phyloP scores from a whole-genome alignment of 2,888 invertebrate species.

The Bursaphelenchus okinawaensis region DNA sequence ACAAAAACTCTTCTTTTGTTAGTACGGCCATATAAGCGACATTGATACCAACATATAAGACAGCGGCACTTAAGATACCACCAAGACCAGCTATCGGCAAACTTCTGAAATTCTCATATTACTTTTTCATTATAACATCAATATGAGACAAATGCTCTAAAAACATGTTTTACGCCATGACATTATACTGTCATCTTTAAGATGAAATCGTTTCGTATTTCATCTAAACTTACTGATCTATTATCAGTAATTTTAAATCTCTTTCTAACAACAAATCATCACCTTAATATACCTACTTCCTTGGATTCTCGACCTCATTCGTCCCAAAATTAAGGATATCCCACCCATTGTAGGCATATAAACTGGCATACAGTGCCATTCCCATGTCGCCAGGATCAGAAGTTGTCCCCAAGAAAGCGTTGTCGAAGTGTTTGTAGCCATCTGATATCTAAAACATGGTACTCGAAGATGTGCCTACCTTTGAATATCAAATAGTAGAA shows the following conservation, averaged over 20 bases:
- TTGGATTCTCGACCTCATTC: slow-evolving; percentile 49
- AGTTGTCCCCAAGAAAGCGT: slow-evolving; percentile 35
- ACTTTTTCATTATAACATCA: too few species aligned
- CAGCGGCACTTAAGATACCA: slow-evolving; percentile 41
- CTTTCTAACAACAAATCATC: too few species aligned
- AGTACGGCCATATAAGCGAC: slow-evolving; percentile 83
- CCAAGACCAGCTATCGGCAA: slow-evolving; percentile 45
- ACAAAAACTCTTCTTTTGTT: slow-evolving; percentile 65
- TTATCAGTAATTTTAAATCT: too few species aligned
- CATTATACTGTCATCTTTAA: too few species aligned
- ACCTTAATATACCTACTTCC: too few species aligned
- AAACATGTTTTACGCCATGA: too few species aligned
- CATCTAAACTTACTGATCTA: background rate
- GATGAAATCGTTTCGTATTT: too few species aligned
- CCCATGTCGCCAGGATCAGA: slow-evolving; percentile 42
- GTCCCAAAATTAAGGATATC: slow-evolving; percentile 51
- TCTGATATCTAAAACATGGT: slow-evolving; percentile 5
- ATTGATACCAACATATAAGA: slow-evolving; percentile 77
- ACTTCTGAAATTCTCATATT: too few species aligned
- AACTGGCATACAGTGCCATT: slow-evolving; percentile 35
- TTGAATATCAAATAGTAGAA: slow-evolving; percentile 45
- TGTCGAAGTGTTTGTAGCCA: slow-evolving; percentile 26
- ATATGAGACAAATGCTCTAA: too few species aligned
- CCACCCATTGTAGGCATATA: slow-evolving; percentile 55
- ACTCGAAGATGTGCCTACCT: slow-evolving; percentile 16